A percentile compares a stretch with the other conserved stretches of the same genome.
Evolutionary conservation across 2,113 vertebrate genomes (phyloP).

Genomic region (Mobula birostris): DNA sequence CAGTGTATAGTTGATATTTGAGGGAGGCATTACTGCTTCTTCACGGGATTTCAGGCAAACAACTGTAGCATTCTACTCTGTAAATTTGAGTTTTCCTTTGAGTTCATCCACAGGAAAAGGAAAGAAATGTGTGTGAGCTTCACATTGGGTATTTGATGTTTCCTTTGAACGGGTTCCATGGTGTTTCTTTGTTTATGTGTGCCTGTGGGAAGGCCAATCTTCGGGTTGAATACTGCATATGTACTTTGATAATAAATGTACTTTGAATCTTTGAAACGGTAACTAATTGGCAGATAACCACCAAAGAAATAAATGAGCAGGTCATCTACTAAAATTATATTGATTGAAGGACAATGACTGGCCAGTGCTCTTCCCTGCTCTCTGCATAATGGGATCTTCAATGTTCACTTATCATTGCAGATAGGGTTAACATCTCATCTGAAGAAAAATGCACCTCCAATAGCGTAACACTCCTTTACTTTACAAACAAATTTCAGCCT

Average conservation of each 20-base stretch:
- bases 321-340: not conserved
- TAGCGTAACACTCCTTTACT: not conserved
- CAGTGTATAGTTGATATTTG: not conserved
- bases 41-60: not conserved
- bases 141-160: no score
- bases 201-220: no score
- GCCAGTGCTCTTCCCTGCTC: not conserved
- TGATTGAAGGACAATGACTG: not conserved
- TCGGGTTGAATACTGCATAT: no score
- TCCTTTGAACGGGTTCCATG: no score
- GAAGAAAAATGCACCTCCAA: not conserved
- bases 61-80: not conserved
- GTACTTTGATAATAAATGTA: no score
- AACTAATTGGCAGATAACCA: not conserved
- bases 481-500: not conserved
- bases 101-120: not conserved
- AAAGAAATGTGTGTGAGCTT: not conserved
- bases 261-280: not conserved
- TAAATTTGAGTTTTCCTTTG: not conserved
- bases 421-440: not conserved
- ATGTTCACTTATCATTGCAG: no score
- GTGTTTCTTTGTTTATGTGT: no score
- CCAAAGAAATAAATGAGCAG: not conserved
- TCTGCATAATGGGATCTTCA: not conserved
- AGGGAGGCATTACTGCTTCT: not conserved